Base-by-base conservation (phyloP, 92 coral and sea anemone genomes). In the Siderastrea siderea region DNA sequence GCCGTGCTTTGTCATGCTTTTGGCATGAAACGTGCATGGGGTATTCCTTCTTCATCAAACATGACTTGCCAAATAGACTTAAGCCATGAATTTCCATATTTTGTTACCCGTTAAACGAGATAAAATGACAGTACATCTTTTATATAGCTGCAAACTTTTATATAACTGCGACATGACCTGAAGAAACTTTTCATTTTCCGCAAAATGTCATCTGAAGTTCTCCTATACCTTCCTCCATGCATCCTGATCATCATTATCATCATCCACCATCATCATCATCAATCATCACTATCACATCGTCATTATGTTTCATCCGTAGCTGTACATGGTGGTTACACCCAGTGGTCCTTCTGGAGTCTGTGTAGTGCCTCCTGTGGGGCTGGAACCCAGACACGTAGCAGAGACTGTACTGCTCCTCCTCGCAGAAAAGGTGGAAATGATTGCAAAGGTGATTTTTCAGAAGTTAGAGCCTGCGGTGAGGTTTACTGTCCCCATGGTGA, bases 241-340 rank as follows among this genome's bases (percentile, higher is more conserved):
- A 26, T 26, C 5, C 16, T 0, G 5, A 10, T 15, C 19, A 15
- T 64, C 3, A 38, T 68, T 7, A 46, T 68, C 43, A 64, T 64
- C 43, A 15, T 26, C 17, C 72, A 26, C 45, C 48, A 7, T 26
- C 72, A 49, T 13, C 76, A 12, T 44, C 7, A 50, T 26, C 3
- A 11, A 7, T 14, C 1, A 46, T 47, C 47, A 68, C 16, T 44
- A 46, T 19, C 19, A 17, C 46, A 9, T 52, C 47, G 10, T 2
- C 6, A 5, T 11, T 11, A 19, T 52, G 49, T 52, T 75, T 52
- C 3, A 38, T 6, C 12, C 5, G 4, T 45, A 77, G 81, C 51
- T 16, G 52, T 77, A 15, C 68, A 77, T 14, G 81, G 81, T 19
- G 81, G 81, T 44, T 77, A 43, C 81, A 77, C 81, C 11, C 66